These are phyloP conservation scores for Cyanoderma ruficeps DNA, from an alignment of 2,113 vertebrate species.

Conservation along the genomic window DNA sequence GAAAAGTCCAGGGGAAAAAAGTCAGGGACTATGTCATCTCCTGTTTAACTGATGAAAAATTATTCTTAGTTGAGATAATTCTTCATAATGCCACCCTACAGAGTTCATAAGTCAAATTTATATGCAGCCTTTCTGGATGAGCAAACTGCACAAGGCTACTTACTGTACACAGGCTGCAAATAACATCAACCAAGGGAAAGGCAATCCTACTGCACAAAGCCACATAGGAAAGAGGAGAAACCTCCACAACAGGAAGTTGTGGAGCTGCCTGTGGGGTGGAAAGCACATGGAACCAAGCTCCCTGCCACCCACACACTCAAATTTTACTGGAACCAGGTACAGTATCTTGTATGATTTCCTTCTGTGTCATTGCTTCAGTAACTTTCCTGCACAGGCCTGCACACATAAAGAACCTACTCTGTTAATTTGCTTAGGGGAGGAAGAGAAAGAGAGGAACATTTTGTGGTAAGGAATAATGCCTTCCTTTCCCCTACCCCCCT, in stretches of 20 bases:
- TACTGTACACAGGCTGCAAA: slow-evolving; percentile 44
- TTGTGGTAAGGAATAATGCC: slow-evolving; percentile 46
- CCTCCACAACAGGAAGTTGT: slow-evolving; percentile 67
- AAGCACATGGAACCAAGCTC: slow-evolving; percentile 49
- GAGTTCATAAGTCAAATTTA: slow-evolving; percentile 51
- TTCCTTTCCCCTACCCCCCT: not conserved
- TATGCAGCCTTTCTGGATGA: slow-evolving; percentile 43
- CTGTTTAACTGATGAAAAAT: slow-evolving; percentile 55
- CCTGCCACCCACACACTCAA: slow-evolving; percentile 65
- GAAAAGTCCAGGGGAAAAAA: slow-evolving; percentile 7
- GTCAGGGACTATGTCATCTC: slow-evolving; percentile 48
- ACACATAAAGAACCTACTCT: not conserved
- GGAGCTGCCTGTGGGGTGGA: slow-evolving; percentile 65
- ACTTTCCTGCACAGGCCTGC: slow-evolving; percentile 7
- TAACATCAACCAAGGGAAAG: slow-evolving; percentile 36
- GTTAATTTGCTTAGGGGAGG: slow-evolving; percentile 13
- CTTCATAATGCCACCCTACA: slow-evolving; percentile 33
- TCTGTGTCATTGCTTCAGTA: slow-evolving; percentile 44
- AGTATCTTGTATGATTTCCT: slow-evolving; percentile 31
- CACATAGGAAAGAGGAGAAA: slow-evolving; percentile 63
- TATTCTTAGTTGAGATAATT: slow-evolving; percentile 56
- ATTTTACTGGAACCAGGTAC: slow-evolving; percentile 60
- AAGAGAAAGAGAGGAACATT: slow-evolving; percentile 27
- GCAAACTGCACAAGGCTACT: slow-evolving; percentile 43
- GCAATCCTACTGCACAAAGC: slow-evolving; percentile 51